A percentile compares a stretch with the other conserved stretches of the same genome.
These are phyloP conservation scores for Neotragus moschatus DNA, from an alignment of 2,113 vertebrate genomes.

Conservation along the genomic window DNA sequence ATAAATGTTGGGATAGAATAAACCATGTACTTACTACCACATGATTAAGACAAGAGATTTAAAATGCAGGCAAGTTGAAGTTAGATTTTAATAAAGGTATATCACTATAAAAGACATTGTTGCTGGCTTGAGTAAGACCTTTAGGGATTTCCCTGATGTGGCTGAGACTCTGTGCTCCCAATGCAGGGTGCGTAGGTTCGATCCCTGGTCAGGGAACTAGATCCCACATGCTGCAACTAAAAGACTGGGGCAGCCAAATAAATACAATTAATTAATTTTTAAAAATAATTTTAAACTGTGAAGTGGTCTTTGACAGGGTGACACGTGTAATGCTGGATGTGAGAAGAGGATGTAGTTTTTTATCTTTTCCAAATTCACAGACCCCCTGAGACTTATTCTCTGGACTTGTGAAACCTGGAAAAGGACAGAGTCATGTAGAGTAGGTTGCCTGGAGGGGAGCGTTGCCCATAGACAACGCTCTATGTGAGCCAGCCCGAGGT, in stretches of 20 bases:
- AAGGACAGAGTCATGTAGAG: not conserved
- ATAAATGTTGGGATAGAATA: not conserved
- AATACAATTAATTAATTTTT: not conserved
- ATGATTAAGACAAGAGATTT: not conserved
- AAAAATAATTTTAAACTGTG: not conserved
- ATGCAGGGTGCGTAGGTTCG: fast-evolving
- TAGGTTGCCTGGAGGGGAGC: not conserved
- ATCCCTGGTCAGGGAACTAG: not conserved
- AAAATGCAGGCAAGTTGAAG: not conserved
- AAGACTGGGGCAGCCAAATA: not conserved
- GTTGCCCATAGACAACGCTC: not conserved
- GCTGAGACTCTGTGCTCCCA: not conserved
- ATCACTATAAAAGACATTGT: not conserved
- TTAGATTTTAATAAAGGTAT: not conserved
- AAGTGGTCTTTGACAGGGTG: not conserved
- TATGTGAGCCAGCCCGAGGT: not conserved
- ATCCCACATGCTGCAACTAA: not conserved
- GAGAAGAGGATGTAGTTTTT: not conserved
- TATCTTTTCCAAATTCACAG: not conserved
- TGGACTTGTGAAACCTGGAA: not conserved
- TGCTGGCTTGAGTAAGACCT: not conserved
- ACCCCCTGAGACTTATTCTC: not conserved
- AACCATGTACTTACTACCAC: not conserved
- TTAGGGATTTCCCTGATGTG: not conserved
- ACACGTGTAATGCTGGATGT: not conserved